Conservation (phyloP, 2,113 vertebrate species). For the Nycticryphes semicollaris region DNA sequence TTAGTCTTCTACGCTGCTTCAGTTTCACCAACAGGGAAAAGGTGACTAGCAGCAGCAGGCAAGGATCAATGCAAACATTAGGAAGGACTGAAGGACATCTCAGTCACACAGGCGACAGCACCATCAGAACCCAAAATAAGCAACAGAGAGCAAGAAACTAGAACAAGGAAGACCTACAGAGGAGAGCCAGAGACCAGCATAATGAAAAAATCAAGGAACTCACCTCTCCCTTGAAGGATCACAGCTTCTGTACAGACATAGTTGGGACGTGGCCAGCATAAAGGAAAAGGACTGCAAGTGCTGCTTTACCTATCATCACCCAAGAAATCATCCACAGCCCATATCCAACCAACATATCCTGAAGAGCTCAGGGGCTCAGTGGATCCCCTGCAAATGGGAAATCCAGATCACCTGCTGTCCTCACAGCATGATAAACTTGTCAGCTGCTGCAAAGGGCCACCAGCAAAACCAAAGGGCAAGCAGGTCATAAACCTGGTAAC, state of each 20-base stretch:
- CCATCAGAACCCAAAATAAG: neutral
- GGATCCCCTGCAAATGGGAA: neutral
- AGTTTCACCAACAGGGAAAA: neutral
- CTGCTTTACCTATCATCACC: accelerated
- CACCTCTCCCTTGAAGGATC: no score
- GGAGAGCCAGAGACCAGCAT: neutral
- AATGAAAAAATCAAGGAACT: accelerated
- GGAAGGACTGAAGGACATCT: accelerated
- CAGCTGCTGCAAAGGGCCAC: accelerated
- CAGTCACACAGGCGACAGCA: neutral
- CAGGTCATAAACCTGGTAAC: neutral
- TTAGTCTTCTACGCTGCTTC: neutral
- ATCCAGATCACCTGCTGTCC: neutral
- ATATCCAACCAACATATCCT: accelerated
- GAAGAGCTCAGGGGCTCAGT: accelerated
- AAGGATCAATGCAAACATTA: accelerated
- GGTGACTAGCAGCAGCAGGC: neutral
- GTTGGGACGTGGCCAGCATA: accelerated
- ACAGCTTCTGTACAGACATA: accelerated
- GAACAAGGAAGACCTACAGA: accelerated
- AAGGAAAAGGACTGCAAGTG: accelerated
- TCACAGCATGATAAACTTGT: accelerated
- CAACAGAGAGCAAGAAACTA: neutral
- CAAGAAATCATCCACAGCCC: accelerated
- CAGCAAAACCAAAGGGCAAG: neutral